Base-by-base conservation (phyloP, 2,888 invertebrate species). In the Danaus chrysippus region DNA sequence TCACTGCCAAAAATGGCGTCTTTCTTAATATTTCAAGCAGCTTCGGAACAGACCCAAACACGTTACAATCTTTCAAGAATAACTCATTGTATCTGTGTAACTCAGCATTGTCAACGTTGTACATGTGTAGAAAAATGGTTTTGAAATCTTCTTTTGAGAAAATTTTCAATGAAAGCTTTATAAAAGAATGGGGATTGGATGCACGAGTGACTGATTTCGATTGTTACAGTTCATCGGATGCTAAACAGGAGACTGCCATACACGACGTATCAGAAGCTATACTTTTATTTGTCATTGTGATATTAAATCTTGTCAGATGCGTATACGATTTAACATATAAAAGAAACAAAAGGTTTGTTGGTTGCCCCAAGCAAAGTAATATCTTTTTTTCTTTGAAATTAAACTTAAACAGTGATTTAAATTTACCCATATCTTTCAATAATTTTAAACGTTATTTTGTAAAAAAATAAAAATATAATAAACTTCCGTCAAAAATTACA, bases 1-100 rank as follows among this genome's bases (percentile, higher is more conserved):
- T 69, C 62, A 70, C 69, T 57, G 68, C 67, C 34, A 43, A 42
- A 41, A 6, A 15, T 54, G 42, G 6, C 59, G 54, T 23, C 15
- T 13, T 63, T 43, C 54, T 56, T 68, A 12, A 52, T 53, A n/a
- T 43, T 67, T 62, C 76, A 87, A 86, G 81, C 68, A 59, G 86
- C 85, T 65, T 87, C 87, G 49, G 78, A 76, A 1, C 69, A 82
- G 60, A 77, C 64, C 63, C 46, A 75, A n/a, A 85, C 83, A 67
- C 87, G 87, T 69, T 87, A 75, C 70, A 84, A 88, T 63, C 84
- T 86, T 65, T 79, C 84, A 42, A 77, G 82, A 75, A 75, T 87
- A 68, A 83, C 85, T 59, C 71, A 86, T 70, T 86, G 84, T 1
- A 69, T 87, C 0, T 84, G 84, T 67, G 77, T 83, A 0, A 78